Evolutionary conservation across 2,888 invertebrate genomes (phyloP), one percentile per base, ranked within the genome.

Genomic region (Pocota personata): DNA sequence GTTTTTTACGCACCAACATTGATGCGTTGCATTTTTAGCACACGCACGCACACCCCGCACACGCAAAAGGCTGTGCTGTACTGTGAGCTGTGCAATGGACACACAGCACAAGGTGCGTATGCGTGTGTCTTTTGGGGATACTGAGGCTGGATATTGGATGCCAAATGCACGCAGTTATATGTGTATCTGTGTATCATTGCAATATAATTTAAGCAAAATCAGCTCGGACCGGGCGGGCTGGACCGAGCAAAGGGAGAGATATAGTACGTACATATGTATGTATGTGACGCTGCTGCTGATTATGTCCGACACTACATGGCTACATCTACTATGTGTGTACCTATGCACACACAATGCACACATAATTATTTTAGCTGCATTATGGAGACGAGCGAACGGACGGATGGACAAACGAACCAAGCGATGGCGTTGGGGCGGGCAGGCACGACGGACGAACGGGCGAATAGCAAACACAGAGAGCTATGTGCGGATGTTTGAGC

Each of bases 331-430:
- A 46, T 52, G 14, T 19, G 12, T 40, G 80, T 82, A 73, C 35
- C 77, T 77, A 50, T 67, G 87, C 87, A 86, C 86, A 86, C 86
- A 86, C 86, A 82, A 82, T 86, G 86, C 86, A 86, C 86, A 86
- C 86, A 86, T 86, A 82, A 87, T 87, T 87, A 87, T 87, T 87
- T 87, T 87, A 87, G 87, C 87, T 87, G 87, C 87, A 82, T 87
- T 87, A 82, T 87, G 77, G 77, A 69, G 86, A 78, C 83, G 79
- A 60, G 46, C 55, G 50, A 52, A 46, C 19, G 46, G 48, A 43
- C 52, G 62, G 6, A 60, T 50, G 58, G 69, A 75, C 37, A 21
- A 52, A 30, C 55, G 24, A 27, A 62, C 66, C 10, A 12, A 77
- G 62, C 83, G 82, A 50, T 55, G 58, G 50, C 76, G 64, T 43